phyloP scores from a whole-genome alignment of 2,888 invertebrate genomes.

The Ernsta delagoae region DNA sequence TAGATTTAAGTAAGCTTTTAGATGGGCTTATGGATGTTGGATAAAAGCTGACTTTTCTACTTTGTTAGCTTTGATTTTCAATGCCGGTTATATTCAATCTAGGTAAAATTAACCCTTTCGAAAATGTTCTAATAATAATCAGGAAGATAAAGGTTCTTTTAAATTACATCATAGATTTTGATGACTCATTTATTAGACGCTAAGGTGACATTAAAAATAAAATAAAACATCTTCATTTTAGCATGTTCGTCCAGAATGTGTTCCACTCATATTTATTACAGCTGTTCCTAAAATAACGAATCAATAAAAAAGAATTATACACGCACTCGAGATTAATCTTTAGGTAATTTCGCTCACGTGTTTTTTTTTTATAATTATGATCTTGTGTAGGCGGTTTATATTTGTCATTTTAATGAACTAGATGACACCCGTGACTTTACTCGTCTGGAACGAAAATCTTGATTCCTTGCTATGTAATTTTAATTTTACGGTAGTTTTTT shows the following conservation, averaged over 20 bases:
- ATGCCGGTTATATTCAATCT: too few species aligned
- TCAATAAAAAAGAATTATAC: conserved; percentile 38
- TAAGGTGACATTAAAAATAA: background rate
- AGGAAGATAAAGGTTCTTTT: too few species aligned
- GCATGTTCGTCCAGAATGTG: conserved; percentile 15
- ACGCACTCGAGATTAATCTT: conserved; percentile 33
- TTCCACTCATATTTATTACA: conserved; percentile 33
- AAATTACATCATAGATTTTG: background rate
- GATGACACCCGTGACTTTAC: conserved; percentile 10
- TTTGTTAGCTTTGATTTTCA: too few species aligned
- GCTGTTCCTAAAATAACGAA: conserved; percentile 31
- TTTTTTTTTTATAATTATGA: conserved; percentile 37
- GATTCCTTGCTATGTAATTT: background rate
- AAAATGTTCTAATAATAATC: too few species aligned
- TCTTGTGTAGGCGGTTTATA: conserved; percentile 26
- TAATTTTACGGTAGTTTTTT: too few species aligned
- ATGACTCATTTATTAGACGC: conserved; percentile 1
- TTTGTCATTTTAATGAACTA: conserved; percentile 36
- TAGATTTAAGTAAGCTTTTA: too few species aligned
- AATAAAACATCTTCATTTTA: conserved; percentile 22
- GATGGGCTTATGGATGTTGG: too few species aligned
- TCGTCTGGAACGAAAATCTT: conserved; percentile 5
- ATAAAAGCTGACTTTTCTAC: too few species aligned
- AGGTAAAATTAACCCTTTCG: too few species aligned
- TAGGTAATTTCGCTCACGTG: conserved; percentile 33